A percentile compares a stretch with the other conserved stretches of the same genome.
These are phyloP conservation scores for Orthosia incerta DNA, from an alignment of 2,888 invertebrate species.

Conservation along the genomic window DNA sequence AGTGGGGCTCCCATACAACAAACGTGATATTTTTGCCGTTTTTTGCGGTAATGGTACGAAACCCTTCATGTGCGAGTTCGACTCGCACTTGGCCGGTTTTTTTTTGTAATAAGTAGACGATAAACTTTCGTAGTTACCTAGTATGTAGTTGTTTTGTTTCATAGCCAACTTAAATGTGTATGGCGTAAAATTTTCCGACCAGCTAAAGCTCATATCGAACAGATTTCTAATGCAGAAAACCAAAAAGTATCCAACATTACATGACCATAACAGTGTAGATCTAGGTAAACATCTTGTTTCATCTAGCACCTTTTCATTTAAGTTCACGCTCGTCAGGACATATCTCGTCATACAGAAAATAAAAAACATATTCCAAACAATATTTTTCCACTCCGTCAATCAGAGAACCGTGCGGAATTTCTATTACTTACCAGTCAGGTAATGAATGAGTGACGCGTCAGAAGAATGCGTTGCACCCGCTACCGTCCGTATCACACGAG, in stretches of 20 bases:
- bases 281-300: neutral
- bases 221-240: neutral
- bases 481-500: neutral
- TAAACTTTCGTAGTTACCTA: too few relatives aligned
- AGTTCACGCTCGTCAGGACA: neutral
- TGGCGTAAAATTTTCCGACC: neutral
- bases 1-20: too few relatives aligned
- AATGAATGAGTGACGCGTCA: slow-evolving; percentile 33
- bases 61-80: too few relatives aligned
- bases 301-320: neutral
- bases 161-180: neutral
- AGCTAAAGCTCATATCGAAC: too few relatives aligned
- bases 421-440: slow-evolving; percentile 30
- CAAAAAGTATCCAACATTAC: neutral
- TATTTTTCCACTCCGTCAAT: slow-evolving; percentile 30
- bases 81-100: neutral
- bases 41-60: too few relatives aligned
- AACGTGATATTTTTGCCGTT: too few relatives aligned
- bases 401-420: slow-evolving; percentile 27
- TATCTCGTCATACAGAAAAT: neutral
- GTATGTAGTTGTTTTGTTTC: neutral
- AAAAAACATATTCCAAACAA: slow-evolving; percentile 12
- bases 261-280: neutral
- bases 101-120: slow-evolving; percentile 3
- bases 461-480: slow-evolving; percentile 28